Conservation (phyloP, 2,113 vertebrate genomes). For the Pandion haliaetus region DNA sequence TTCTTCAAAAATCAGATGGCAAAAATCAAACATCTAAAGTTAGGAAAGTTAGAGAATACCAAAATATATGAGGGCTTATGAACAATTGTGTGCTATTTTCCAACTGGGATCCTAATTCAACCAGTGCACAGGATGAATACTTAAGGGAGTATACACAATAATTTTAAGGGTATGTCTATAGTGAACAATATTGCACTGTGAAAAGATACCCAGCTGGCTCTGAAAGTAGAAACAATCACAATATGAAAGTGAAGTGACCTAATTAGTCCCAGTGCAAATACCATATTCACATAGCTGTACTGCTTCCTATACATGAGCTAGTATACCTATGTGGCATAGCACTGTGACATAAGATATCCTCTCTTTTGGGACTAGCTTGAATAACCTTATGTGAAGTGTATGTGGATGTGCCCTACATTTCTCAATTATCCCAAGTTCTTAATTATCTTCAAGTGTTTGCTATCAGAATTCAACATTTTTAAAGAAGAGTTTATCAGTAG, state of each 20-base stretch:
- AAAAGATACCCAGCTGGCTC: background rate
- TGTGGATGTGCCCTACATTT: constrained; percentile 46
- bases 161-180: background rate
- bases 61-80: background rate
- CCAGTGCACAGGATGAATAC: background rate
- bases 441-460: constrained; percentile 56
- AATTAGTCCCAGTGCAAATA: constrained; percentile 57
- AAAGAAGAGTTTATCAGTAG: constrained; percentile 51
- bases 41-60: background rate
- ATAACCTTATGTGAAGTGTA: constrained; percentile 28
- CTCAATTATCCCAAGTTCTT: constrained; percentile 52
- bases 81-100: background rate
- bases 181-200: background rate
- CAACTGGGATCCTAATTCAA: background rate
- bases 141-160: background rate
- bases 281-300: background rate
- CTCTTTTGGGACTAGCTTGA: constrained; percentile 25
- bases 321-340: background rate
- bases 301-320: background rate
- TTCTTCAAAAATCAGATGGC: background rate
- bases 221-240: background rate
- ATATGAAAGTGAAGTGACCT: constrained; percentile 28
- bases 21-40: constrained; percentile 11
- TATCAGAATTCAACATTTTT: constrained; percentile 44
- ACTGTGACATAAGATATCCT: background rate